Percentiles rank a stretch among this genome's conserved stretches.
Evolutionary conservation across 1,140 invertebrate species (phyloP).

Genomic region (Tribolium madens): DNA sequence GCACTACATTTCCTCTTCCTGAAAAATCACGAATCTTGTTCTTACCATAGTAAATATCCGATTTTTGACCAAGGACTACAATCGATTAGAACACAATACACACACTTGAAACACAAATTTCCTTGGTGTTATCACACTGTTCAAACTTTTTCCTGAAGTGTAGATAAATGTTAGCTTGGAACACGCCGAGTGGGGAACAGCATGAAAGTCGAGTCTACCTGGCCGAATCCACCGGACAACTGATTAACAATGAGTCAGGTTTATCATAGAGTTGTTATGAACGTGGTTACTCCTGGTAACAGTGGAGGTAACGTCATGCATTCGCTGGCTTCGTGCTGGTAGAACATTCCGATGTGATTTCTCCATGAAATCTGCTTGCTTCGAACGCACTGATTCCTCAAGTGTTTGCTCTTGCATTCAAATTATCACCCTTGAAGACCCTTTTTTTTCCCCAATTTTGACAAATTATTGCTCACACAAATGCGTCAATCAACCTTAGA

Average conservation of each 20-base stretch:
- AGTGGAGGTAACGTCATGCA: constrained; percentile 40
- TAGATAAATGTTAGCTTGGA: neutral
- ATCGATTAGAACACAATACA: constrained; percentile 2
- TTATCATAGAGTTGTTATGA: constrained; percentile 45
- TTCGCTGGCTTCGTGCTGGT: constrained; percentile 32
- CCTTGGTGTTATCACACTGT: constrained; percentile 1
- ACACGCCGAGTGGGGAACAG: constrained; percentile 1
- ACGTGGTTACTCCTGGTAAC: constrained; percentile 43
- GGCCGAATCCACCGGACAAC: constrained; percentile 43
- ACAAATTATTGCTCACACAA: neutral
- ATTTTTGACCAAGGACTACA: constrained; percentile 26
- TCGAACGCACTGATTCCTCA: constrained; percentile 34
- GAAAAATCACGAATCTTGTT: constrained; percentile 1
- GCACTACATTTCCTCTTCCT: constrained; percentile 14
- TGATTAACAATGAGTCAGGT: constrained; percentile 50
- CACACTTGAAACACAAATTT: constrained; percentile 9
- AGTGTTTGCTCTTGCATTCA: neutral
- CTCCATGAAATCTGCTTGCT: constrained; percentile 10
- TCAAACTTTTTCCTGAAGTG: neutral
- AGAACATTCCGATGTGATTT: constrained; percentile 25
- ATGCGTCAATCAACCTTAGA: too few species aligned
- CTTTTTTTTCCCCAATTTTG: too few species aligned
- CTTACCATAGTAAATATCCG: constrained; percentile 18
- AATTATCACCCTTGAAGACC: too few species aligned
- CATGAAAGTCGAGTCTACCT: constrained; percentile 28